Evolutionary conservation across 2,797 vertebrate species (phyloP), one percentile per base, ranked within the genome.

Genomic region (Paguma larvata): DNA sequence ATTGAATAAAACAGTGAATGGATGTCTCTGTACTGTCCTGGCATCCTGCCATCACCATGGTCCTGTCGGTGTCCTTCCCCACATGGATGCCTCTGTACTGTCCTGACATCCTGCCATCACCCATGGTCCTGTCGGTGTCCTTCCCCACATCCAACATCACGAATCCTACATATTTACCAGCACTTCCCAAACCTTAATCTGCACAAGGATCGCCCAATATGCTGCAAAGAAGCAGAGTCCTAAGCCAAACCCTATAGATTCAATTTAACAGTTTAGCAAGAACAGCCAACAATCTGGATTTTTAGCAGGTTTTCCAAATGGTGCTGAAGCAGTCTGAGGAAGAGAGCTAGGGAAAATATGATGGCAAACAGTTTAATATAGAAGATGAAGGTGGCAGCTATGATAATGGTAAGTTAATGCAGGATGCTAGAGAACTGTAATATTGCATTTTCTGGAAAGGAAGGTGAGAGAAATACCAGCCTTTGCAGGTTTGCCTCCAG

Each of bases 291-390:
- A 48, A 89, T 82, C 30, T 85, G 15, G 30, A 73, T 77, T 82
- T 84, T 95, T 89, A 96, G 51, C n/a, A 89, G 79, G n/a, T 70
- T 70, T 82, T 62, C 32, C 12, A 68, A 41, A 77, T 62, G 38
- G 90, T 84, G 7, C 59, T 85, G 14, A 77, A 95, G 72, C 32
- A 67, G 6, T n/a, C 72, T 62, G 32, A 38, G 27, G 30, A 94
- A 51, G 5, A 70, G 18, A 93, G 16, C 21, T 84, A 32, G 84
- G 16, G 19, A 78, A 44, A 56, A 77, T 7, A 62, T 34, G 53
- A 94, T 23, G 16, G 56, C 11, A 63, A 86, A 63, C 4, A 9
- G 18, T 93, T 84, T 88, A 62, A 53, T 62, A 96, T 2, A 92
- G 72, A 87, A 93, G 68, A 94, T 41, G 12, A 95, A 83, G 51